Evolutionary conservation across 2,113 vertebrate species (phyloP), one percentile per base, ranked within the genome.

Genomic region (Plotosus lineatus): DNA sequence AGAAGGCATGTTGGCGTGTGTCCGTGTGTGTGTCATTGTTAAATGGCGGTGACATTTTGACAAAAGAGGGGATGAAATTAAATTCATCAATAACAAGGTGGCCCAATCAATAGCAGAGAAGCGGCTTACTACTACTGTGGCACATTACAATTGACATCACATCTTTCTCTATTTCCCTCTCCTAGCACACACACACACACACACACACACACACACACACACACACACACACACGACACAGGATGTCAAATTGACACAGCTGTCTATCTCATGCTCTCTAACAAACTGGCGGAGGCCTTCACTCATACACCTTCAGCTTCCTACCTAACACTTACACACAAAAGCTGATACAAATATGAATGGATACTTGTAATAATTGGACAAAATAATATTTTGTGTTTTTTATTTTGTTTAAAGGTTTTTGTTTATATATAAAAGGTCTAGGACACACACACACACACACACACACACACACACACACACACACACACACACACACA

Each of bases 71-170:
- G 87, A 88, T 90, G 90, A 89, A 91, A 93, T 93, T 92, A 92
- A 91, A 93, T 92, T 92, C 89, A 92, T 92, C 90, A 92, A 93
- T 92, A 93, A 92, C 86, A 90, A 85, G 87, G 86, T 89, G 86
- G 77, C 68, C 55, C 86, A 89, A 93, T 93, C 92, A 92, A 93
- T 92, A 92, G 87, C 74, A 75, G 86, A 86, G 61, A 79, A 50
- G 58, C 79, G 6, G 56, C 71, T 79, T 82, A 71, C 77, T 66
- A 61, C 63, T 56, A 44, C 66, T 60, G 75, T 48, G 48, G 48
- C 51, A n/a, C 48, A 44, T 75, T 82, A 88, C 79, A 90, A 89
- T 78, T 84, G 86, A 84, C 86, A 77, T 81, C 85, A 81, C 88
- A 88, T 87, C 77, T 81, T 83, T 79, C 74, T 79, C 61, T 66